Percentiles rank a stretch among this genome's conserved stretches.
Evolutionary conservation across 2,797 vertebrate species (phyloP).

Genomic region (Hemitrygon akajei): DNA sequence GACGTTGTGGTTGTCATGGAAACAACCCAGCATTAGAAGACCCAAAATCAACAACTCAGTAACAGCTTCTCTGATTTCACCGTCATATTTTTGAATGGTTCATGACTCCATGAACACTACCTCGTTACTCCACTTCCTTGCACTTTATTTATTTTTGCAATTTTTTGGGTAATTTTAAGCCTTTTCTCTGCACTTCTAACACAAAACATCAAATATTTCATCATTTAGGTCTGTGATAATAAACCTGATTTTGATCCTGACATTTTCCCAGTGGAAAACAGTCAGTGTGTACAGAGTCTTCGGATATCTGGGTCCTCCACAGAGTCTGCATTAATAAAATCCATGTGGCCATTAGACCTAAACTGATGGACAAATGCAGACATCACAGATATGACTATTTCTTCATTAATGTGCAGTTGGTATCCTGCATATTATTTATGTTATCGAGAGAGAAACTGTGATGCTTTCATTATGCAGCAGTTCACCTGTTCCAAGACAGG

Average conservation of each 20-base stretch:
- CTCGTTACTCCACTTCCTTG: too few relatives aligned
- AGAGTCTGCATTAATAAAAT: background rate
- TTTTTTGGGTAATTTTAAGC: too few relatives aligned
- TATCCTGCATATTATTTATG: background rate
- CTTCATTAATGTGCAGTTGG: background rate
- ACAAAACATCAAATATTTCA: too few relatives aligned
- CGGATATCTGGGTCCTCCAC: too few relatives aligned
- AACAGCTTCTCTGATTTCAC: too few relatives aligned
- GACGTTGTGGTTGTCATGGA: background rate
- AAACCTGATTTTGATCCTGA: too few relatives aligned
- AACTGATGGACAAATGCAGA: background rate
- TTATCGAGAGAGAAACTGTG: background rate
- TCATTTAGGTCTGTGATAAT: too few relatives aligned
- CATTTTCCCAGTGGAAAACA: background rate
- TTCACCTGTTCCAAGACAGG: background rate
- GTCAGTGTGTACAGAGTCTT: background rate
- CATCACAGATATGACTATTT: background rate
- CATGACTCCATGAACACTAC: too few relatives aligned
- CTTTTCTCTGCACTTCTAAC: too few relatives aligned
- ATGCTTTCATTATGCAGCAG: background rate
- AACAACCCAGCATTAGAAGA: background rate
- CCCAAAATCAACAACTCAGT: too few relatives aligned
- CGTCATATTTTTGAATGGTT: too few relatives aligned
- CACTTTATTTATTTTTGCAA: too few relatives aligned
- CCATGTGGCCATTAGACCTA: background rate